Evolutionary conservation across 2,888 invertebrate species (phyloP).

Genomic region (Metalampra italica): DNA sequence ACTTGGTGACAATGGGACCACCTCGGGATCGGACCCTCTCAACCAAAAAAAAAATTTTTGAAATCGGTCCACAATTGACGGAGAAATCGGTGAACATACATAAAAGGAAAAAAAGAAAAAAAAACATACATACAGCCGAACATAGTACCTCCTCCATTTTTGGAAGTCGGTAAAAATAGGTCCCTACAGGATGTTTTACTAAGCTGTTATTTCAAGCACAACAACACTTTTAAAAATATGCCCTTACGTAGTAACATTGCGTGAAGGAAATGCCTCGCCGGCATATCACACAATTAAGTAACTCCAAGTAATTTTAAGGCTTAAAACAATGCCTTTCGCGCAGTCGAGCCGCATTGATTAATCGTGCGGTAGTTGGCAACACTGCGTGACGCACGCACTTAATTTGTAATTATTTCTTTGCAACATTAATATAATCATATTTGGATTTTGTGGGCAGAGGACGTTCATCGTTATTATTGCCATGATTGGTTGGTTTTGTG

Average conservation of each 20-base stretch:
- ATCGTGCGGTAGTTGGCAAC: conserved; percentile 23
- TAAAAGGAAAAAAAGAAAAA: no score
- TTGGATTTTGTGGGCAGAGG: neutral
- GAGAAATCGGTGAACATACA: no score
- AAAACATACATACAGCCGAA: no score
- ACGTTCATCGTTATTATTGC: neutral
- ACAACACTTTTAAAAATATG: neutral
- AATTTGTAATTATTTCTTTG: neutral
- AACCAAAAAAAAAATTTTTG: no score
- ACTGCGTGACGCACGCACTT: conserved; percentile 56
- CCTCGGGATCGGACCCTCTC: no score
- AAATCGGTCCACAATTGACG: no score
- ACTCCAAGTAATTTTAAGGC: conserved; percentile 1
- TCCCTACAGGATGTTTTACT: no score
- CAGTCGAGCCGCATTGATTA: conserved; percentile 36
- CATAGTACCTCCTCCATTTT: no score
- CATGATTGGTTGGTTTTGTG: neutral
- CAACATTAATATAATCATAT: neutral
- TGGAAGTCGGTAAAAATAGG: no score
- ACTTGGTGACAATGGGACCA: no score
- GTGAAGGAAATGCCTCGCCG: neutral
- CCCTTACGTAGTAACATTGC: neutral
- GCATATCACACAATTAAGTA: neutral
- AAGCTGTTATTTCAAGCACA: no score
- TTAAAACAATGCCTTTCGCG: neutral